Conservation (phyloP, 1,140 invertebrate species). For the Drosophila dunni region DNA sequence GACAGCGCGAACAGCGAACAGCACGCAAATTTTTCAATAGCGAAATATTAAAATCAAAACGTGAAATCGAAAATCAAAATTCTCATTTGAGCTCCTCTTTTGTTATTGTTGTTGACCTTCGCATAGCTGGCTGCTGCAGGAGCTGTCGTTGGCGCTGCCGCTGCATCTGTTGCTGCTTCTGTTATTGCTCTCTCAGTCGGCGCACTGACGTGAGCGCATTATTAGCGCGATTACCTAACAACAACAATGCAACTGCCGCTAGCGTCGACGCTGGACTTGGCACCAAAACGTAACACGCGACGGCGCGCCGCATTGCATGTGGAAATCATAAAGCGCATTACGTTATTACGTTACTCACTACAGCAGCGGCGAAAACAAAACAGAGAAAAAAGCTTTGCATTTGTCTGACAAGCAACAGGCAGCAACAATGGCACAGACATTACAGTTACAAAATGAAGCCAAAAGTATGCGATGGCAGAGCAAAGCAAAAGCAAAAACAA, state of each 20-base stretch:
- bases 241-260: conserved; percentile 44
- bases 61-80: conserved; percentile 38
- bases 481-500: conserved; percentile 41
- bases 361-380: conserved; percentile 52
- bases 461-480: conserved; percentile 60
- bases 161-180: no score
- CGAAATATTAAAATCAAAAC: conserved; percentile 23
- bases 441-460: conserved; percentile 78
- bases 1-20: conserved; percentile 50
- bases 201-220: conserved; percentile 55
- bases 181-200: not conserved
- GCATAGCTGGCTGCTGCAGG: conserved; percentile 69
- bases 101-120: conserved; percentile 63
- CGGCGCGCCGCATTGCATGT: conserved; percentile 55
- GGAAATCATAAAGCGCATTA: conserved; percentile 73
- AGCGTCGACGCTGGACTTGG: conserved; percentile 66
- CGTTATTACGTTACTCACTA: conserved; percentile 68
- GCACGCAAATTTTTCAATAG: conserved; percentile 28
- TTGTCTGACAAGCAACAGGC: conserved; percentile 30
- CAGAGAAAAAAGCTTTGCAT: conserved; percentile 45
- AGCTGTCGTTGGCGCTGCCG: conserved; percentile 35
- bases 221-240: conserved; percentile 66
- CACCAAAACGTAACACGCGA: conserved; percentile 74
- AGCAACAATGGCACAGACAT: conserved; percentile 64
- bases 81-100: conserved; percentile 33